A percentile compares a stretch with the other conserved stretches of the same genome.
phyloP scores from a whole-genome alignment of 2,888 invertebrate genomes.

The Ophion ventricosus region DNA sequence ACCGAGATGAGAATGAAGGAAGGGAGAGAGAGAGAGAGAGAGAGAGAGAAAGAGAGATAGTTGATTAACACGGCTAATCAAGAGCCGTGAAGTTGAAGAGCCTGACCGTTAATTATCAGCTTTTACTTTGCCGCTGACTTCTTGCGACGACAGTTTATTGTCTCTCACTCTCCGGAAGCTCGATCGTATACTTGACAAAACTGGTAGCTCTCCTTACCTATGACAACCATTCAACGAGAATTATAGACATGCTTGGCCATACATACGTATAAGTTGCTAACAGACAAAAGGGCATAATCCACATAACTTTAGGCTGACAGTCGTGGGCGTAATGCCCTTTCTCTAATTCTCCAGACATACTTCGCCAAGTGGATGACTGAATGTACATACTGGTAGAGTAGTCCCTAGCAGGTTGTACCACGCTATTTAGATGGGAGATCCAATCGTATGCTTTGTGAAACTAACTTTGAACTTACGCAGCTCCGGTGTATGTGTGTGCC shows the following conservation, averaged over 20 bases:
- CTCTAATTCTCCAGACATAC: neutral
- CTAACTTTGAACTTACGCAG: slow-evolving; percentile 25
- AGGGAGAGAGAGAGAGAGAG: neutral
- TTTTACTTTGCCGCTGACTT: slow-evolving; percentile 27
- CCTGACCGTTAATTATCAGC: slow-evolving; percentile 37
- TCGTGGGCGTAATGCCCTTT: neutral
- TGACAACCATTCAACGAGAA: slow-evolving; percentile 60
- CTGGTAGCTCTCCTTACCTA: slow-evolving; percentile 48
- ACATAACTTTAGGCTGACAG: neutral
- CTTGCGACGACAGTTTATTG: slow-evolving; percentile 46
- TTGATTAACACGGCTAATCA: neutral
- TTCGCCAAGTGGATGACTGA: neutral
- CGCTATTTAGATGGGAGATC: slow-evolving; percentile 29
- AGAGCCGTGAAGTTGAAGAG: no score
- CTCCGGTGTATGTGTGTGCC: neutral
- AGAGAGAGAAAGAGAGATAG: neutral
- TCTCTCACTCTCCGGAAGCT: slow-evolving; percentile 31
- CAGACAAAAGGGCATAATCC: neutral
- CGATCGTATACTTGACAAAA: slow-evolving; percentile 41
- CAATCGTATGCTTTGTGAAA: slow-evolving; percentile 28
- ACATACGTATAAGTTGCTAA: neutral
- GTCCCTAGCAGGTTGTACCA: slow-evolving; percentile 1
- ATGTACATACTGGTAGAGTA: neutral
- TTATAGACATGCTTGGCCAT: slow-evolving; percentile 32
- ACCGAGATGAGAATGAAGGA: neutral